Percentiles rank a stretch among this genome's conserved stretches.
Evolutionary conservation across 2,888 invertebrate genomes (phyloP).

Genomic region (Cremastobaeus sp.): DNA sequence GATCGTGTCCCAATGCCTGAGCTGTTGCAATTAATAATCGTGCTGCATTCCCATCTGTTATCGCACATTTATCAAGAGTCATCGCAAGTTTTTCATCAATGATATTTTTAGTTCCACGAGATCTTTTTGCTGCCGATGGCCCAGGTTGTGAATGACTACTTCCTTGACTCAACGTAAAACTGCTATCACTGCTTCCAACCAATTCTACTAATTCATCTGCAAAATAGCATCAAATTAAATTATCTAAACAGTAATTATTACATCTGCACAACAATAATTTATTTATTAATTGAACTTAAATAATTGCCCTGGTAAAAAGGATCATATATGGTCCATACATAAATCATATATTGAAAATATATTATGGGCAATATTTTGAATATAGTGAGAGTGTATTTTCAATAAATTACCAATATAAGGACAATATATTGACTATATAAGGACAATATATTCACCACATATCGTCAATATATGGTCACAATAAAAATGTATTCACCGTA

Average conservation of each 20-base stretch:
- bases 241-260: conserved; percentile 10
- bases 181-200: conserved; percentile 30
- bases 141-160: conserved; percentile 29
- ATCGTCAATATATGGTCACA: too few relatives aligned
- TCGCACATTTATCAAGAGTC: conserved; percentile 59
- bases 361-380: too few relatives aligned
- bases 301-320: too few relatives aligned
- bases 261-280: neutral
- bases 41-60: conserved; percentile 54
- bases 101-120: conserved; percentile 49
- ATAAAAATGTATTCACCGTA: too few relatives aligned
- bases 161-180: conserved; percentile 29
- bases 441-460: too few relatives aligned
- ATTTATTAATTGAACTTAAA: conserved; percentile 5
- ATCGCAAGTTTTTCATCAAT: conserved; percentile 58
- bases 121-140: conserved; percentile 43
- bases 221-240: conserved; percentile 19
- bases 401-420: too few relatives aligned
- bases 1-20: conserved; percentile 51
- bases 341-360: too few relatives aligned
- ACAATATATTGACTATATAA: too few relatives aligned
- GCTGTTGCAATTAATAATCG: conserved; percentile 52
- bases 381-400: too few relatives aligned
- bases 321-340: too few relatives aligned
- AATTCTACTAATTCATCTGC: conserved; percentile 32